phyloP scores from a whole-genome alignment of 2,113 vertebrate species.

The Gymnorhina tibicen region DNA sequence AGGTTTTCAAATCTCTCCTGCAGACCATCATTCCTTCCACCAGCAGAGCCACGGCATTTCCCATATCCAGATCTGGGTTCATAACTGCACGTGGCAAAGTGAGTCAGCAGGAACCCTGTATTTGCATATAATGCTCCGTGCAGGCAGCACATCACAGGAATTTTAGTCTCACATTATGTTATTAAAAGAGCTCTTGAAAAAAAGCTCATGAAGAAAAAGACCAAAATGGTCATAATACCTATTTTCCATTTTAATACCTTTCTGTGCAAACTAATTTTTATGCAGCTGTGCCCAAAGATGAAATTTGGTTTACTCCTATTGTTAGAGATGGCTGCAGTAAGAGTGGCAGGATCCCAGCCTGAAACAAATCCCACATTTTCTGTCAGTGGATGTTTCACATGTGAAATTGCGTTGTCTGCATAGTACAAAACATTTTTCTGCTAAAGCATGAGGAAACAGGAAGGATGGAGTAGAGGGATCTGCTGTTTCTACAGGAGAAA shows the following conservation, averaged over 20 bases:
- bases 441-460: not conserved
- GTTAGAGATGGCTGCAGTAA: not conserved
- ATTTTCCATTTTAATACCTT: not conserved
- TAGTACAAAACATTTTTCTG: not conserved
- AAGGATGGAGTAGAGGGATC: not conserved
- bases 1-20: not conserved
- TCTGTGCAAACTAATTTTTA: not conserved
- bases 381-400: not conserved
- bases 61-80: not conserved
- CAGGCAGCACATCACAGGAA: not conserved
- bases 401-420: not conserved
- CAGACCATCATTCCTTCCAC: not conserved
- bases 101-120: not conserved
- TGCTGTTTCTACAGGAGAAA: conserved; percentile 31
- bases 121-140: not conserved
- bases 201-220: not conserved
- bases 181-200: not conserved
- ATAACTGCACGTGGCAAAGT: not conserved
- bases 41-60: not conserved
- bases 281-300: not conserved
- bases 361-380: not conserved
- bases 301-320: not conserved
- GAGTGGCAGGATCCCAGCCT: not conserved
- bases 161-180: not conserved
- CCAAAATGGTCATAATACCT: not conserved